These are phyloP conservation scores for Benthosema pterotum DNA, from an alignment of 2,797 vertebrate genomes.

Conservation along the genomic window DNA sequence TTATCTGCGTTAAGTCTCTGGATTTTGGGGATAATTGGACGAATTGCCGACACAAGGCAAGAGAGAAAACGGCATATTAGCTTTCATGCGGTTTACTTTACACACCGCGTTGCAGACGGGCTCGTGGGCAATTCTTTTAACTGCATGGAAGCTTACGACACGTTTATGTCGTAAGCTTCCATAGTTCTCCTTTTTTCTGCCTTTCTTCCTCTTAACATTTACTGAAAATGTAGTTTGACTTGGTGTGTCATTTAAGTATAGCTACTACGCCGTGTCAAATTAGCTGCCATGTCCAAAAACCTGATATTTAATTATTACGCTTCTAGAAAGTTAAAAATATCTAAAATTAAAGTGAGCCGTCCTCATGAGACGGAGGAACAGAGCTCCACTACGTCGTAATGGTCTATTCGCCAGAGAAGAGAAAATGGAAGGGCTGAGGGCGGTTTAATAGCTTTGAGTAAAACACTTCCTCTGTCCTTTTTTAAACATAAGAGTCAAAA, in stretches of 20 bases:
- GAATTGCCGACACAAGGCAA: constrained; percentile 34
- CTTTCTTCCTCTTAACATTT: too few relatives aligned
- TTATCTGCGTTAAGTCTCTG: constrained; percentile 43
- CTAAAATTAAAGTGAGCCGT: constrained; percentile 14
- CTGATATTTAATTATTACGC: constrained; percentile 35
- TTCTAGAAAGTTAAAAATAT: constrained; percentile 34
- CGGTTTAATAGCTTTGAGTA: constrained; percentile 30
- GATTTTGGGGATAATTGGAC: constrained; percentile 34
- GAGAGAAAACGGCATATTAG: constrained; percentile 31
- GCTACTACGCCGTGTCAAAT: constrained; percentile 20
- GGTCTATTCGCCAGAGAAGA: constrained; percentile 12
- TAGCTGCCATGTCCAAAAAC: constrained; percentile 32
- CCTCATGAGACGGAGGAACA: constrained; percentile 22
- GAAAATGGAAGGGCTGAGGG: constrained; percentile 16
- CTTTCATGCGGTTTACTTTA: constrained; percentile 16
- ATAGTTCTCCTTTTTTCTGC: constrained; percentile 21
- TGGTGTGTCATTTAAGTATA: constrained; percentile 6
- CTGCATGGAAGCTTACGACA: constrained; percentile 20
- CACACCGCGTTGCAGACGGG: constrained; percentile 7
- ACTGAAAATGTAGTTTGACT: constrained; percentile 34
- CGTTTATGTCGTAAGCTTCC: constrained; percentile 12
- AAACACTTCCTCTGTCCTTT: constrained; percentile 71
- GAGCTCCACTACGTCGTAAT: constrained; percentile 13
- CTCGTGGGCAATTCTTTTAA: constrained; percentile 22
- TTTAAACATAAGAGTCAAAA: constrained; percentile 72